Evolutionary conservation across 2,888 invertebrate species (phyloP), one percentile per base, ranked within the genome.

Genomic region (Hirtodrosophila histrioides): DNA sequence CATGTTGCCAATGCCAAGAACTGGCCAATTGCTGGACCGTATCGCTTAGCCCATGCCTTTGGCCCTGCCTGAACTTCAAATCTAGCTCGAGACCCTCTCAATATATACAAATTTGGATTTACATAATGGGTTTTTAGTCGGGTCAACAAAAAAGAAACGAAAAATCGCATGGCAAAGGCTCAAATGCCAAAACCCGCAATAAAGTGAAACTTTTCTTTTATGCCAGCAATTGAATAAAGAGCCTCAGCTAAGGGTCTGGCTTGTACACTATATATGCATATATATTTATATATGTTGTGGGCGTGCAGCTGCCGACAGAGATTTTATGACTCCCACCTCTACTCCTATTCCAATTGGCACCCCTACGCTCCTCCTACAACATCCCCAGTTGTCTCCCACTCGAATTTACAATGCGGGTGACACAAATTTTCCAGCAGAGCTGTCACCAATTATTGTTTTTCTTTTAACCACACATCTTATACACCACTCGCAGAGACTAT

Each of bases 1-100:
- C 40, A 27, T 31, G 56, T 29, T 58, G 71, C 53, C 83, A 84
- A 88, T 84, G 84, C 86, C 80, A 83, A 88, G 88, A 84, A 88
- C 80, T 69, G 67, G 60, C 65, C 69, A 78, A 46, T 60, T 65
- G 66, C 53, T 68, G 69, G 55, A 69, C 66, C 86, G 75, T 67
- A 66, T 51, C 86, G 68, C 36, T 57, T 56, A 57, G 53, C 43
- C 50, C 40, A 44, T 27, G 29, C 10, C 12, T 12, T 4, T 51
- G 4, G 4, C 36, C 29, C 11, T 27, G 27, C 40, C 40, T 48
- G 45, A 35, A 48, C 56, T 29, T 39, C 11, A 50, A 70, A 69
- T 49, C 24, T 23, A 55, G 49, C 39, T 31, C 39, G 9, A 29
- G 41, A 29, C 39, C 12, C 12, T 8, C 24, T n/a, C 7, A 17